Evolutionary conservation across 2,113 vertebrate genomes (phyloP), one percentile per base, ranked within the genome.

Genomic region (Aldabrachelys gigantea): DNA sequence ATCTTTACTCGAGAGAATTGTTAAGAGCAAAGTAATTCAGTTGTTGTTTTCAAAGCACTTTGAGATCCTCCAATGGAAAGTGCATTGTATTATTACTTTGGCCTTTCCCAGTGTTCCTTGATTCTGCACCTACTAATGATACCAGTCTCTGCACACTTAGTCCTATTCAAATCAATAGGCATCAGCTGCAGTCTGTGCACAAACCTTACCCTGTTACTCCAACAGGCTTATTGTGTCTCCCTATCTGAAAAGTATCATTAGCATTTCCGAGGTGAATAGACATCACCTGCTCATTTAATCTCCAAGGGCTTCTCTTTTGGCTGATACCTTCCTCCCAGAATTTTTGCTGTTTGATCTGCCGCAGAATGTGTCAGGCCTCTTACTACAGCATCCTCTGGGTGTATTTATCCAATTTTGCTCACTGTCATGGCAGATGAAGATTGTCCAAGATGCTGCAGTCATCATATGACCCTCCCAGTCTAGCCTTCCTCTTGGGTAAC

Each of bases 81-180:
- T 65, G 82, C 16, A 5, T 3, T 31, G 2, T 38, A 87, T 2
- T 54, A 84, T 13, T 11, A 52, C 10, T 3, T 54, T 54, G 59
- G 27, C 59, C 83, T 0, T 0, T 85, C 31, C 72, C 0, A 0
- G 41, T 0, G 2, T 38, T 41, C 25, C 14, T 31, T n/a, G 41
- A 81, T 35, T 53, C 9, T 38, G 8, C 76, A 31, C 8, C 89
- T 2, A 22, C 0, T 0, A 56, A 62, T 88, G 80, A 52, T 49
- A 38, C 80, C 69, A 75, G 59, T 93, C 83, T 35, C 19, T 31
- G 2, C 38, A 24, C 57, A 79, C n/a, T 3, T 10, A 49, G 44
- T 41, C 3, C 1, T 35, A 16, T 72, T 75, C 78, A 88, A 53
- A 84, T 44, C 81, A 47, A 29, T 17, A 27, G 5, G 81, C 38